A percentile compares a stretch with the other conserved stretches of the same genome.
phyloP scores from a whole-genome alignment of 2,888 invertebrate genomes.

The Synergus gifuensis region DNA sequence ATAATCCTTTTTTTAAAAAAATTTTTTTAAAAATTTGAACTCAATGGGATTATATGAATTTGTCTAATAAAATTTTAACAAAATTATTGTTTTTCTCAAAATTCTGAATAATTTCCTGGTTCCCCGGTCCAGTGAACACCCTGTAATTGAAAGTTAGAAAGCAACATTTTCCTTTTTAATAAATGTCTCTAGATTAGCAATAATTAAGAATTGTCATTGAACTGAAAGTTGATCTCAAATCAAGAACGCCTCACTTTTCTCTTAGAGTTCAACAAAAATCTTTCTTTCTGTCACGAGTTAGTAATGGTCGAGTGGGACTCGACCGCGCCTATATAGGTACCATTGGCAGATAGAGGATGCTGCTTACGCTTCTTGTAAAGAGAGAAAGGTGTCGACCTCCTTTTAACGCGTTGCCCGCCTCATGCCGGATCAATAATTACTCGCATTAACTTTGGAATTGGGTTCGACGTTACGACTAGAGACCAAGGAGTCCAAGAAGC shows the following conservation, averaged over 20 bases:
- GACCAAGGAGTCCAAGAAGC: conserved; percentile 46
- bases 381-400: conserved; percentile 73
- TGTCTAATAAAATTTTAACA: too few species aligned
- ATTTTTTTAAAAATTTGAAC: neutral
- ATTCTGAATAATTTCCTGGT: neutral
- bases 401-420: conserved; percentile 63
- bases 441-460: conserved; percentile 57
- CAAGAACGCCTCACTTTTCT: neutral
- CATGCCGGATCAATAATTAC: conserved; percentile 57
- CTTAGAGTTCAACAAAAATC: neutral
- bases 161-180: neutral
- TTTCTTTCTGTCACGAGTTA: neutral
- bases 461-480: conserved; percentile 57
- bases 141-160: neutral
- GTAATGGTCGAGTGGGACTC: conserved; percentile 1
- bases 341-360: conserved; percentile 51
- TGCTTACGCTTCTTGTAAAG: conserved; percentile 56
- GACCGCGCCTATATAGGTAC: conserved; percentile 51
- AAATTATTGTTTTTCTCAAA: too few species aligned
- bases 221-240: neutral
- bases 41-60: neutral
- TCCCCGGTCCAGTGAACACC: neutral
- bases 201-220: conserved; percentile 3
- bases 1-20: neutral
- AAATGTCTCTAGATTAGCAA: conserved; percentile 1